These are phyloP conservation scores for Dendrocincla fuliginosa DNA, from an alignment of 2,797 vertebrate species.

Conservation along the genomic window DNA sequence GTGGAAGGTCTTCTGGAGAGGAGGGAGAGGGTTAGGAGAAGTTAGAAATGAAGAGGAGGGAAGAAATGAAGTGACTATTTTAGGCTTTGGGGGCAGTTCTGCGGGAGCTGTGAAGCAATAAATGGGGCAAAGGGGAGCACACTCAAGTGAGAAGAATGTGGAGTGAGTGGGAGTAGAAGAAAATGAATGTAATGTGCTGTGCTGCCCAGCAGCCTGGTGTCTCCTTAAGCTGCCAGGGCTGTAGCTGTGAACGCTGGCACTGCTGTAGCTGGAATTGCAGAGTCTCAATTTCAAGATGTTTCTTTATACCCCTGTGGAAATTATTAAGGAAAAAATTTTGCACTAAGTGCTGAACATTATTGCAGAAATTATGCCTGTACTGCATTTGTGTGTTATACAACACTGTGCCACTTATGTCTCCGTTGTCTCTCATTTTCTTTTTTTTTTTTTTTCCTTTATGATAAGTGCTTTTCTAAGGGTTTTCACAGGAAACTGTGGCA, in stretches of 20 bases:
- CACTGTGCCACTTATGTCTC: neutral
- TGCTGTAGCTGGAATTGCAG: neutral
- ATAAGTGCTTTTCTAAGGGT: neutral
- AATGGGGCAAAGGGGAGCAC: conserved; percentile 64
- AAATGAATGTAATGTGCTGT: conserved; percentile 39
- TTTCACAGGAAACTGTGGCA: conserved; percentile 10
- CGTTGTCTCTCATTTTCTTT: neutral
- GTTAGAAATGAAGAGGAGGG: neutral
- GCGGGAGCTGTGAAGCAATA: conserved; percentile 20
- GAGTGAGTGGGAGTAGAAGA: conserved; percentile 67
- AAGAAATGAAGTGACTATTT: conserved; percentile 26
- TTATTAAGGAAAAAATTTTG: neutral
- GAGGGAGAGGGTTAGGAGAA: neutral
- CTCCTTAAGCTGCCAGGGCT: conserved; percentile 2
- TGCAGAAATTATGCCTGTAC: neutral
- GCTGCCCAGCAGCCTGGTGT: neutral
- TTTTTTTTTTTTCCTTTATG: neutral
- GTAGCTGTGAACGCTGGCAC: neutral
- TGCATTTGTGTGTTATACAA: neutral
- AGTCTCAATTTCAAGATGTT: neutral
- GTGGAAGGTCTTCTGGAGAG: neutral
- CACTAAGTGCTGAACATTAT: neutral
- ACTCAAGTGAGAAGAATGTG: conserved; percentile 67
- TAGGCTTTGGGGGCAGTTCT: conserved; percentile 29
- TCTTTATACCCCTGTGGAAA: neutral